A percentile compares a stretch with the other conserved stretches of the same genome.
phyloP scores from a whole-genome alignment of 2,113 vertebrate species.

The Morone chrysops region DNA sequence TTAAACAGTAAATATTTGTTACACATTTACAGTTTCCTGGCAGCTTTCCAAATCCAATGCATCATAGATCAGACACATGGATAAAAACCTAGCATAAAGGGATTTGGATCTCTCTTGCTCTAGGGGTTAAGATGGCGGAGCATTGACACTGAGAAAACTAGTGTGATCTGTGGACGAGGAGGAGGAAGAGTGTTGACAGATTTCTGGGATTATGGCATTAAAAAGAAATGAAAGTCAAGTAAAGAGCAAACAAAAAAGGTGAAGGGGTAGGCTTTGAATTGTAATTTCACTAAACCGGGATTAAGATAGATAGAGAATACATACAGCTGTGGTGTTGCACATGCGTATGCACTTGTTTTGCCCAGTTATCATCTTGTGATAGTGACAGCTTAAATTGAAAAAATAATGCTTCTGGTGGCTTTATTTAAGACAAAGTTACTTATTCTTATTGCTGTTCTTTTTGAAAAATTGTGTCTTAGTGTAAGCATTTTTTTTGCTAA shows the following conservation, averaged over 20 bases:
- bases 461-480: too few relatives aligned
- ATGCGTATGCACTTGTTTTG: background rate
- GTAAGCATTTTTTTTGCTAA: too few relatives aligned
- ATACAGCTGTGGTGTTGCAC: background rate
- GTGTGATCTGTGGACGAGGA: background rate
- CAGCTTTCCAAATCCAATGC: background rate
- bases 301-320: background rate
- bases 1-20: background rate
- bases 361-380: background rate
- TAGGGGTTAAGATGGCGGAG: background rate
- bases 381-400: background rate
- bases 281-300: constrained; percentile 16
- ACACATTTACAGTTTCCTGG: background rate
- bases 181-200: background rate
- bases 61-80: background rate
- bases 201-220: constrained; percentile 41
- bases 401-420: too few relatives aligned
- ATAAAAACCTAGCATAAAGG: background rate
- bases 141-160: background rate
- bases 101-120: background rate
- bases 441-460: too few relatives aligned
- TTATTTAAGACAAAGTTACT: too few relatives aligned
- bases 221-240: constrained; percentile 13
- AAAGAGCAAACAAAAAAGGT: constrained; percentile 2
- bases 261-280: background rate